These are phyloP conservation scores for Armadillidium nasatum DNA, from an alignment of 1,140 invertebrate species.

Conservation along the genomic window DNA sequence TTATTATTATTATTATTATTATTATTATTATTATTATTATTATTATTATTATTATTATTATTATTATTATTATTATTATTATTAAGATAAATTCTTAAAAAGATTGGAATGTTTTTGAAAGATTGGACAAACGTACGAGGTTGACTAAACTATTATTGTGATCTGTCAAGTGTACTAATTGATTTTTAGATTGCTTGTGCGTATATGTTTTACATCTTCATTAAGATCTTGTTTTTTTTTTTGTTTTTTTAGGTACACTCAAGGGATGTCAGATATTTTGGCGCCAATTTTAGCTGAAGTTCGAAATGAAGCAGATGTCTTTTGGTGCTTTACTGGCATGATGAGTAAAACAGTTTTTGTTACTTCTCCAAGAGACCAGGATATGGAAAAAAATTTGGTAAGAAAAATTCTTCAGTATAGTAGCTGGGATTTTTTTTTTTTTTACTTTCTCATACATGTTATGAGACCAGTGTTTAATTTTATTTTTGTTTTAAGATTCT, in stretches of 20 bases:
- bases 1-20: too few relatives aligned
- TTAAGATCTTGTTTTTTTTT: too few relatives aligned
- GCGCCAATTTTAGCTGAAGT: constrained; percentile 89
- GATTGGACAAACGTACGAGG: too few relatives aligned
- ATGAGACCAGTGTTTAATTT: neutral
- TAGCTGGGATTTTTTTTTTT: neutral
- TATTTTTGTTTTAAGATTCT: neutral
- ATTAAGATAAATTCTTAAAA: too few relatives aligned
- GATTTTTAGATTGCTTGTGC: too few relatives aligned
- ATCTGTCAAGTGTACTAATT: too few relatives aligned
- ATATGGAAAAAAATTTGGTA: constrained; percentile 88
- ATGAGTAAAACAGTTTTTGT: constrained; percentile 95
- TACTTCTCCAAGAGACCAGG: constrained; percentile 82
- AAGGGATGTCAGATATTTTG: constrained; percentile 93
- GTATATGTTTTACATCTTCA: too few relatives aligned
- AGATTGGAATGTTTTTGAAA: too few relatives aligned
- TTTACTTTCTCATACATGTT: neutral
- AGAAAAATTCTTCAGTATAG: constrained; percentile 40
- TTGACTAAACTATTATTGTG: too few relatives aligned
- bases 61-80: too few relatives aligned
- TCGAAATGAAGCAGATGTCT: constrained; percentile 88
- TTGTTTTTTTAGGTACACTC: constrained; percentile 36
- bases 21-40: too few relatives aligned
- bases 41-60: too few relatives aligned
- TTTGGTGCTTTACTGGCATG: constrained; percentile 98